Base-by-base conservation (phyloP, 2,797 vertebrate species). In the Myiothlypis chrysogaster region DNA sequence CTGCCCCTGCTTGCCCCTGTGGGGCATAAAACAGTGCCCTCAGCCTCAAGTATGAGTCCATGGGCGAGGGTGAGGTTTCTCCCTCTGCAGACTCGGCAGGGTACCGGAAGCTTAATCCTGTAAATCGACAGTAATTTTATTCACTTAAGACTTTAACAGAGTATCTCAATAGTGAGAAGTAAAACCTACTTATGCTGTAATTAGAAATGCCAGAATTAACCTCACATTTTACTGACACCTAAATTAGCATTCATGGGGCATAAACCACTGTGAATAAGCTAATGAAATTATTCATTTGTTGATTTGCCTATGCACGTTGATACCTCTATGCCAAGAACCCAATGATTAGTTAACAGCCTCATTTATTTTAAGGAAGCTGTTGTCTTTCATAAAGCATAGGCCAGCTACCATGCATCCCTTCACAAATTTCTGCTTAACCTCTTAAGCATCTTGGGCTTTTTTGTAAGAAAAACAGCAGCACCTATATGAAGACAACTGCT, bases 341-440 rank as follows among this genome's bases (percentile, higher is more conserved):
- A 80, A 11, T 9, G 35, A 84, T 60, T 90, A 72, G 21, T 92
- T 84, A 95, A 87, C 34, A 83, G n/a, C 39, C n/a, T 94, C 49
- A 64, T 85, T 92, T 95, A 79, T 92, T 94, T 96, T 85, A 93
- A 92, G 56, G 75, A 89, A 73, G 49, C 32, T 94, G 37, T 55
- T 83, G 64, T 57, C 84, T 81, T 68, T 87, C 35, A 71, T 32
- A 78, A 77, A 79, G 56, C 14, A 23, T 2, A 76, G 61, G 85
- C 59, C 77, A 79, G 35, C n/a, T 90, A 57, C 84, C 78, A 80
- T 6, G 28, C 35, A 85, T n/a, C n/a, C n/a, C 39, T 87, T 87
- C 44, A 60, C 47, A 68, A 72, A 95, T 83, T 66, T 89, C 70
- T 9, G 2, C 47, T 68, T 89, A 89, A 87, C 30, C 3, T 84